Percentiles rank a stretch among this genome's conserved stretches.
These are phyloP conservation scores for Paramormyrops kingsleyae DNA, from an alignment of 2,113 vertebrate genomes.

Conservation along the genomic window DNA sequence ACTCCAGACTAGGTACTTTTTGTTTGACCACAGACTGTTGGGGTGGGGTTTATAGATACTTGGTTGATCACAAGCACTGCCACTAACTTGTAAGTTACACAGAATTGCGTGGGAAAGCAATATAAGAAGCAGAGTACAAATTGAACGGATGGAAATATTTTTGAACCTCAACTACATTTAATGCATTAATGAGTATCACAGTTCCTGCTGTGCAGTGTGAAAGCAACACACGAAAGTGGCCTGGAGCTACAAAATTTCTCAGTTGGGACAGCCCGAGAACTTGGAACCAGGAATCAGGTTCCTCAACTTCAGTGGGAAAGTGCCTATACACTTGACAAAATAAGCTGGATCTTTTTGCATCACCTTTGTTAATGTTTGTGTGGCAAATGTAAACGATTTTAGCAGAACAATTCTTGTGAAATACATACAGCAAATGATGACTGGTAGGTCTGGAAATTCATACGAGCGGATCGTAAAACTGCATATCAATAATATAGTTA, in stretches of 20 bases:
- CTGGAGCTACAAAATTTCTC: neutral
- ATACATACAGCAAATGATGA: neutral
- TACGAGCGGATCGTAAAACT: neutral
- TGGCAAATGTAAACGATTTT: neutral
- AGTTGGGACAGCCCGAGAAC: neutral
- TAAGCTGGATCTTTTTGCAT: neutral
- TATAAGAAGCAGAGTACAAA: neutral
- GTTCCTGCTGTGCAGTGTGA: neutral
- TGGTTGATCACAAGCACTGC: neutral
- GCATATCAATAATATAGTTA: neutral
- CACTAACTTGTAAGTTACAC: neutral
- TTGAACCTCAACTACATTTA: neutral
- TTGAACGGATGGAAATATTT: neutral
- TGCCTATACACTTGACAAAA: neutral
- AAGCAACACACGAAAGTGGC: neutral
- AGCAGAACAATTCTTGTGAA: neutral
- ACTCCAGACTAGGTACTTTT: neutral
- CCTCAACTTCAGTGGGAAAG: neutral
- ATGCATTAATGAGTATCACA: neutral
- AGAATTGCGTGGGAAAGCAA: neutral
- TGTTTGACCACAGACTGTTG: neutral
- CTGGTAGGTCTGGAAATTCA: neutral
- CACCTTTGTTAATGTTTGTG: neutral
- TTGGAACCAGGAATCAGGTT: neutral
- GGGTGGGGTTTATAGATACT: neutral